Base-by-base conservation (phyloP, 1,140 invertebrate species). In the Drosophila bipectinata region DNA sequence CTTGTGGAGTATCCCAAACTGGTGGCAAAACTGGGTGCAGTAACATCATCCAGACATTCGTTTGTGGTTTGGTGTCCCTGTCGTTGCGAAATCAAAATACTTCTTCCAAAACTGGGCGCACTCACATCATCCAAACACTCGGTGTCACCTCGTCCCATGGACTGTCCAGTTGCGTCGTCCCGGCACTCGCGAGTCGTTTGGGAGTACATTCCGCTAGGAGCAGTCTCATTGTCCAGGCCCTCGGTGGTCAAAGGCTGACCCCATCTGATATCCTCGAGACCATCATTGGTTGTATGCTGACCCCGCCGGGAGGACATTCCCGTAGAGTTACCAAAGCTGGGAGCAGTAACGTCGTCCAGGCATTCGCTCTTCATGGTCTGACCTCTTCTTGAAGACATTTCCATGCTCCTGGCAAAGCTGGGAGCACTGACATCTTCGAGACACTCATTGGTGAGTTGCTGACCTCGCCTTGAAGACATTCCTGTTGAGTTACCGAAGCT, bases 271-370 rank as follows among this genome's bases (percentile, higher is more conserved):
- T 28, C 26, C 26, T 28, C 26, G 6, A 28, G 26, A 1, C 26
- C 6, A 5, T 28, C 26, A 7, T 7, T 28, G 26, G 5, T 28
- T 28, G 0, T 1, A 67, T 37, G 12, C 5, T 47, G 18, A 59
- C 62, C 39, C 5, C 44, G 32, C 1, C 39, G 24, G 5, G 61
- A 39, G 4, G 48, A 14, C 4, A 76, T 34, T 6, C 41, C 52
- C 0, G 2, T 51, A 39, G 44, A 84, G 34, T 37, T 37, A 6
- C 12, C 39, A 4, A 18, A 44, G 39, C 12, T 7, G 68, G 59
- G 0, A 64, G 81, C 73, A 74, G 63, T 59, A 14, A 66, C 28
- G 18, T 79, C 49, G 1, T 66, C 47, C 14, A 77, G 18, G 10
- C 45, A 54, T 18, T 69, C 63, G 41, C 47, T 61, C 1, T 8